Percentiles rank a stretch among this genome's conserved stretches.
phyloP scores from a whole-genome alignment of 2,113 vertebrate genomes.

The Megaleporinus macrocephalus region DNA sequence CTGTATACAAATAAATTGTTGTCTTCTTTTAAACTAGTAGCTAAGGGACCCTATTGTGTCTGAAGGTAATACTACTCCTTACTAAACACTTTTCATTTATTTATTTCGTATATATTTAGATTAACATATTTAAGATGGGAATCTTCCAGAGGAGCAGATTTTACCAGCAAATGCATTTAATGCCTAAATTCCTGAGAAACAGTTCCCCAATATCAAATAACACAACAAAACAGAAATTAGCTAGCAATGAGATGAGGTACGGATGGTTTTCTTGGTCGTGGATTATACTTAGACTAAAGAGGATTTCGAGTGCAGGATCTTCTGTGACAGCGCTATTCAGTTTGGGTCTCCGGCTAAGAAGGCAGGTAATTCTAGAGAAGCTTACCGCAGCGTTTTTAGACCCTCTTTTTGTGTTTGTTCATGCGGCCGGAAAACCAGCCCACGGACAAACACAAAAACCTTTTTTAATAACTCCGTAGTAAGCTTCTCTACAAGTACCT shows the following conservation, averaged over 20 bases:
- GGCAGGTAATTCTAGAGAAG: not conserved
- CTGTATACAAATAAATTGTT: not conserved
- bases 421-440: not conserved
- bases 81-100: not conserved
- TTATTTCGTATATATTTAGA: no score
- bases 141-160: not conserved
- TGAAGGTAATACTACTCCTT: not conserved
- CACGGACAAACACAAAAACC: constrained; percentile 20
- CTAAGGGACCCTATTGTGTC: not conserved
- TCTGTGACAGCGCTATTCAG: not conserved
- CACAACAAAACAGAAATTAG: not conserved
- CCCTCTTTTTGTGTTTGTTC: not conserved
- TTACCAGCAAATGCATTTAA: not conserved
- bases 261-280: not conserved
- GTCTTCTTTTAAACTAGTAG: no score
- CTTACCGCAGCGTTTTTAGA: constrained; percentile 1
- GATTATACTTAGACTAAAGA: not conserved
- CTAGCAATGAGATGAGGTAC: not conserved
- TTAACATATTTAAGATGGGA: not conserved
- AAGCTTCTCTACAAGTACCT: constrained; percentile 19
- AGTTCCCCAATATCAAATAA: not conserved
- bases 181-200: not conserved
- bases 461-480: constrained; percentile 16
- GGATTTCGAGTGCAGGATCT: not conserved
- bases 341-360: not conserved